A percentile compares a stretch with the other conserved stretches of the same genome.
Evolutionary conservation across 2,797 vertebrate species (phyloP).

Genomic region (Hydrophis major): DNA sequence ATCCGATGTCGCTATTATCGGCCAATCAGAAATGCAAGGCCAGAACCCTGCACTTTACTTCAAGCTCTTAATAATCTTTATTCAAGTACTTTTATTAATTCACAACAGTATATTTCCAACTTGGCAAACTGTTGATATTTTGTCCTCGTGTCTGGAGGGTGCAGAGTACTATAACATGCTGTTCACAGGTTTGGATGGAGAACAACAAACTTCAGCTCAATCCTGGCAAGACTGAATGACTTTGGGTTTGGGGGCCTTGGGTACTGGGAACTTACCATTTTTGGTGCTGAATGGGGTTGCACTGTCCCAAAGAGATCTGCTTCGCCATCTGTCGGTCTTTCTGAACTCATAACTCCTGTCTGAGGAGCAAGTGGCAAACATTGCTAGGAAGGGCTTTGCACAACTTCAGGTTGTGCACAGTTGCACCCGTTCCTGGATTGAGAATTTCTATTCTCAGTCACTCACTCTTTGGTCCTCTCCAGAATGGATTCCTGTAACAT

Average conservation of each 20-base stretch:
- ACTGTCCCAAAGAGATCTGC: neutral
- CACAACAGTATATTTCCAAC: neutral
- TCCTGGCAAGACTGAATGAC: neutral
- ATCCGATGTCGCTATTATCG: too few relatives aligned
- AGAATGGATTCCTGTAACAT: neutral
- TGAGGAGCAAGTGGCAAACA: neutral
- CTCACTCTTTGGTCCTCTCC: neutral
- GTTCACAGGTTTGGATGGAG: neutral
- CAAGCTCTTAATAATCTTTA: too few relatives aligned
- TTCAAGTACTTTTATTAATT: too few relatives aligned
- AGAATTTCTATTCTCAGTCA: neutral
- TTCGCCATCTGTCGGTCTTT: neutral
- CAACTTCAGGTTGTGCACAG: neutral
- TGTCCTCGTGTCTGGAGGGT: neutral
- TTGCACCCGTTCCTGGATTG: neutral
- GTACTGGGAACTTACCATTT: neutral
- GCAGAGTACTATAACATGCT: neutral
- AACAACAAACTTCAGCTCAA: neutral
- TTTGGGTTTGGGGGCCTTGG: neutral
- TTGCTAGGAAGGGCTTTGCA: neutral
- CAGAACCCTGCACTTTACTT: too few relatives aligned
- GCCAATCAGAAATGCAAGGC: too few relatives aligned
- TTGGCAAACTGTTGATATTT: neutral
- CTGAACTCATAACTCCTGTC: neutral
- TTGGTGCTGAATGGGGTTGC: neutral